phyloP scores from a whole-genome alignment of 2,113 vertebrate species.

The Blennius ocellaris region DNA sequence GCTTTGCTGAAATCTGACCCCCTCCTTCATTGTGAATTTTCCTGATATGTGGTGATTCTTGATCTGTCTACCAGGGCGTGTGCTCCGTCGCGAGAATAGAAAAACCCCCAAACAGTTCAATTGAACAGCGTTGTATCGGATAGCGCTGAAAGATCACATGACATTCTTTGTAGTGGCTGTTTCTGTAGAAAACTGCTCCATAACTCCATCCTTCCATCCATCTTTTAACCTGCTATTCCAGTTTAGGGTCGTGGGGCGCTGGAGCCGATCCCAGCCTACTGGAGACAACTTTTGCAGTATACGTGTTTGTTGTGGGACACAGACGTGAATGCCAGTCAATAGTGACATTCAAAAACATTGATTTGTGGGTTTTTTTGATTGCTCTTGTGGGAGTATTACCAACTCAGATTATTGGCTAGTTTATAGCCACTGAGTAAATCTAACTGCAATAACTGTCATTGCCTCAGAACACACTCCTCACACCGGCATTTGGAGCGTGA shows the following conservation, averaged over 20 bases:
- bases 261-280: no score
- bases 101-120: conserved; percentile 8
- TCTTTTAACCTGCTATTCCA: no score
- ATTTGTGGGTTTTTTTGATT: conserved; percentile 42
- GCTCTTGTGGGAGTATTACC: conserved; percentile 15
- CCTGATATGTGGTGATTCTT: conserved; percentile 17
- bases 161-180: conserved; percentile 3
- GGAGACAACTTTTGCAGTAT: conserved; percentile 1
- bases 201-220: no score
- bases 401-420: conserved; percentile 19
- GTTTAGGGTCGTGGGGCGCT: no score
- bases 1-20: conserved; percentile 40
- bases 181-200: conserved; percentile 10
- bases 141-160: conserved; percentile 33
- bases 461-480: conserved; percentile 38
- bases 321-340: conserved; percentile 21
- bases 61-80: conserved; percentile 32
- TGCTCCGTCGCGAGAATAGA: conserved; percentile 14
- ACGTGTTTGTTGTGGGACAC: conserved; percentile 16
- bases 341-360: conserved; percentile 36
- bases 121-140: not conserved
- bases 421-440: conserved; percentile 2
- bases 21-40: conserved; percentile 44
- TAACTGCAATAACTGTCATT: conserved; percentile 12
- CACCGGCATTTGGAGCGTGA: conserved; percentile 21